Evolutionary conservation across 2,113 vertebrate species (phyloP), one percentile per base, ranked within the genome.

Genomic region (Vireo altiloquus): DNA sequence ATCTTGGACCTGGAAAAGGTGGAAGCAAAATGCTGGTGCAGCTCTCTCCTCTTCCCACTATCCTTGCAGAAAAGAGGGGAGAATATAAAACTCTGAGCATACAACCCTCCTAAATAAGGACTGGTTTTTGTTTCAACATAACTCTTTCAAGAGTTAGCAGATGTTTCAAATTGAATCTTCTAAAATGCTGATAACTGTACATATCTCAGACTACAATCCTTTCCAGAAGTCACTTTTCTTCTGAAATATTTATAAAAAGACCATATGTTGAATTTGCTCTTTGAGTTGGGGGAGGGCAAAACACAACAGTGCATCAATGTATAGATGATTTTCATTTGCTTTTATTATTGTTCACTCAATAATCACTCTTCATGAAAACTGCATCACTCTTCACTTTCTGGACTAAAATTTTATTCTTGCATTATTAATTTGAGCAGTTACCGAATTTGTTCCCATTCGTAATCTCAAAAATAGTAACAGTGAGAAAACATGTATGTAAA

Each of bases 91-190:
- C 72, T 74, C 82, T 37, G 64, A 87, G 46, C 33, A 22, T 57
- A 54, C 44, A 93, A 35, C 6, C 24, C n/a, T 95, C 82, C 49
- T 87, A 89, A 95, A 92, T 75, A 93, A 75, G 44, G 64, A 75
- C 54, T 88, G 78, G 0, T 15, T 95, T 96, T 95, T 96, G 88
- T 94, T 96, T 93, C 82, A 75, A 53, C 88, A 92, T 82, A 89
- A 87, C 56, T 87, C 49, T 92, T 95, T 95, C 88, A 96, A 97
- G 94, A 92, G 94, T 94, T 93, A 94, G 52, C 94, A 97, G 95
- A 94, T 97, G 96, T 97, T 97, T 96, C 93, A 93, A 96, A 96
- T 75, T 95, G 90, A 79, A 78, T 89, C 79, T 93, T 95, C 88
- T 90, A 83, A 95, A 97, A 96, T 89, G 94, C 85, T 96, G 93